phyloP scores from a whole-genome alignment of 2,797 vertebrate species.

The Tympanoctomys barrerae region DNA sequence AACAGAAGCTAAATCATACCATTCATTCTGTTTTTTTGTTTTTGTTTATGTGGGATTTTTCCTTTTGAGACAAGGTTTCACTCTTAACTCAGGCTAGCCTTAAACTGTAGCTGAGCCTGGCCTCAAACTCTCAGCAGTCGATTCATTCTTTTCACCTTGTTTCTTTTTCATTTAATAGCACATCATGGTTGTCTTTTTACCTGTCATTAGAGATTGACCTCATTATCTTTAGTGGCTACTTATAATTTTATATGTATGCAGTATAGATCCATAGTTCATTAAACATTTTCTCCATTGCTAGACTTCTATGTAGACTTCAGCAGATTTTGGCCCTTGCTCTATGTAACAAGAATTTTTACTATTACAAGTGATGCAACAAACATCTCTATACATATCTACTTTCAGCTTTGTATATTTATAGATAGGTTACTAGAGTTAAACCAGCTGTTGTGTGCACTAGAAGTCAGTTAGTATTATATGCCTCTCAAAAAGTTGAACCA shows the following conservation, averaged over 20 bases:
- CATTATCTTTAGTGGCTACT: conserved; percentile 42
- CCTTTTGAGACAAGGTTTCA: neutral
- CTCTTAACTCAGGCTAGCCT: neutral
- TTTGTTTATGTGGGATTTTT: neutral
- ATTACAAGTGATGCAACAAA: neutral
- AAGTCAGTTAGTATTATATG: conserved; percentile 47
- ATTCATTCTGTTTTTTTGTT: neutral
- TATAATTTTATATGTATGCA: neutral
- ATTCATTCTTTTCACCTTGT: neutral
- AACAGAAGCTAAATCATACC: conserved; percentile 52
- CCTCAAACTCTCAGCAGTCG: neutral
- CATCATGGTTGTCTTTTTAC: neutral
- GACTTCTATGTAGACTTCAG: neutral
- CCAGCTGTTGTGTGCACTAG: conserved; percentile 21
- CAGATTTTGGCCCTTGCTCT: neutral
- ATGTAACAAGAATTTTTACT: conserved; percentile 22
- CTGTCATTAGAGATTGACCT: conserved; percentile 4
- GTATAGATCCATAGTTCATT: conserved; percentile 11
- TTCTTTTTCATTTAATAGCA: conserved; percentile 47
- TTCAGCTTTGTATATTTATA: conserved; percentile 18
- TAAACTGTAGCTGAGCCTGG: neutral
- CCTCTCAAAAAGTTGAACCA: conserved; percentile 29
- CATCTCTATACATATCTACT: neutral
- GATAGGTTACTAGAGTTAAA: conserved; percentile 61
- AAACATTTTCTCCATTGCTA: neutral